Evolutionary conservation across 2,888 invertebrate genomes (phyloP).

Genomic region (Aspidiotus rigidus): DNA sequence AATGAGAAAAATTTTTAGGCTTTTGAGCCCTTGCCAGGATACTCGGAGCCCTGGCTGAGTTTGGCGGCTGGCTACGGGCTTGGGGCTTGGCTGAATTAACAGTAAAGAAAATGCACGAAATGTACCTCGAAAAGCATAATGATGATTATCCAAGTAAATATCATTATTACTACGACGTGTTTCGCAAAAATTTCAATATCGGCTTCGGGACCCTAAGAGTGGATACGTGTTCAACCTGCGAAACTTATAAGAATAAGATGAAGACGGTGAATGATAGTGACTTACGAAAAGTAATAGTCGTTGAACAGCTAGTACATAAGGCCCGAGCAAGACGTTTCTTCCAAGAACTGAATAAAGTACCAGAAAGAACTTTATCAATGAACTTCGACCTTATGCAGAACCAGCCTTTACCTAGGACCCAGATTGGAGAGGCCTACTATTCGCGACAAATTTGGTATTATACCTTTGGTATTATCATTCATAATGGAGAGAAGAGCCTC

Average conservation of each 20-base stretch:
- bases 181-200: neutral
- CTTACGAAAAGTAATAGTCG: neutral
- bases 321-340: neutral
- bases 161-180: constrained; percentile 1
- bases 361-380: neutral
- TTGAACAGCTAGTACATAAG: neutral
- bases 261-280: neutral
- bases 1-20: no score
- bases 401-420: neutral
- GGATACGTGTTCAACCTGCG: neutral
- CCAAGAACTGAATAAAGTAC: neutral
- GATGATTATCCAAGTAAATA: constrained; percentile 9
- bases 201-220: neutral
- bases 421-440: constrained; percentile 7
- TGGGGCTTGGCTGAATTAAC: no score
- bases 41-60: no score
- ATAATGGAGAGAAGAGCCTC: neutral
- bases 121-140: neutral
- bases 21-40: no score
- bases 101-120: neutral
- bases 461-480: constrained; percentile 14
- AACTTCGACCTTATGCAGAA: constrained; percentile 5
- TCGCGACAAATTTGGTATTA: constrained; percentile 3
- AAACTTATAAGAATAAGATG: neutral
- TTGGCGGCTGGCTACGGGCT: no score